Evolutionary conservation across 2,113 vertebrate species (phyloP).

Genomic region (Emydocephalus ijimae): DNA sequence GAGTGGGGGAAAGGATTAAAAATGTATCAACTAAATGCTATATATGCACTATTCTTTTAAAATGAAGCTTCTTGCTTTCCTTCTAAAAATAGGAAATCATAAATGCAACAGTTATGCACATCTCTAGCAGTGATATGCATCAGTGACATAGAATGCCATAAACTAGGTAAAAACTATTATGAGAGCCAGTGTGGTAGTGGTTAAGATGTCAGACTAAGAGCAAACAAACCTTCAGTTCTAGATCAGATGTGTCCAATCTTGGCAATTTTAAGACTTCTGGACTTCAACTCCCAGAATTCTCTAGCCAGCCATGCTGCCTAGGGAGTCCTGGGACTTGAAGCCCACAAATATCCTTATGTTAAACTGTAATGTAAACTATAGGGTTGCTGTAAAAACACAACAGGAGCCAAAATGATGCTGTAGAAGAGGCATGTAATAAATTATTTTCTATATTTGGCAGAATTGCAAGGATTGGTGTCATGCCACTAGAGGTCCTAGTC

Average conservation of each 20-base stretch:
- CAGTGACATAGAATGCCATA: background rate
- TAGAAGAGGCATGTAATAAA: background rate
- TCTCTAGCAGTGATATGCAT: background rate
- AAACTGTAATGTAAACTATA: background rate
- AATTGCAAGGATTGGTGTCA: fast-evolving
- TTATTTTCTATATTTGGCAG: background rate
- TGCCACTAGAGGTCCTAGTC: conserved; percentile 59
- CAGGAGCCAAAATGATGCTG: background rate
- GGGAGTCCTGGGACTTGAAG: background rate
- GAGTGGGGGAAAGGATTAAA: background rate
- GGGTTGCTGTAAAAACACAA: background rate
- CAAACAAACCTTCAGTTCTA: background rate
- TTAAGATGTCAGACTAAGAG: background rate
- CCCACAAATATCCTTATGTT: background rate
- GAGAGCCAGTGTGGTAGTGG: background rate
- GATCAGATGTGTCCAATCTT: background rate
- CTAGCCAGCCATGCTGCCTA: background rate
- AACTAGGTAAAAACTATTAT: background rate
- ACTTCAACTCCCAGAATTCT: background rate
- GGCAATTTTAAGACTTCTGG: background rate
- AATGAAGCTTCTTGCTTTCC: background rate
- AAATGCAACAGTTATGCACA: background rate
- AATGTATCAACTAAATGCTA: background rate
- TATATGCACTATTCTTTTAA: background rate
- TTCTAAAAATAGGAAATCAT: background rate